Percentiles rank a stretch among this genome's conserved stretches.
These are phyloP conservation scores for Daboia siamensis DNA, from an alignment of 2,113 vertebrate genomes.

Conservation along the genomic window DNA sequence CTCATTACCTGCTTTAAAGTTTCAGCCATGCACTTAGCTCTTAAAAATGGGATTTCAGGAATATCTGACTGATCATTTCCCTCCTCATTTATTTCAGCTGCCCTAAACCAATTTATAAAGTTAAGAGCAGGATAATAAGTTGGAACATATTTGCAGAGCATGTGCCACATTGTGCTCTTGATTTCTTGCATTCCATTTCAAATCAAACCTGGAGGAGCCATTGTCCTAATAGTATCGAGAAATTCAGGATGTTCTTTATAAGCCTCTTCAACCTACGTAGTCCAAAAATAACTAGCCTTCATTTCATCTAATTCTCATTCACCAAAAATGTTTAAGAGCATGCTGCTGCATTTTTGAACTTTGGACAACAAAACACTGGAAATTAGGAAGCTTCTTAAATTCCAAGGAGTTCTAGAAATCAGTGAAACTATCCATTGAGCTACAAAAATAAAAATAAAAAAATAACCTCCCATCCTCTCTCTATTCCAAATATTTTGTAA, in stretches of 20 bases:
- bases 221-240: not conserved
- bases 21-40: constrained; percentile 64
- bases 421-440: not conserved
- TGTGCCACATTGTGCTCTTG: constrained; percentile 5
- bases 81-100: constrained; percentile 67
- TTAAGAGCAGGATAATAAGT: constrained; percentile 49
- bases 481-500: not conserved
- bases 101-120: constrained; percentile 66
- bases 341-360: not conserved
- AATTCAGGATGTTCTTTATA: not conserved
- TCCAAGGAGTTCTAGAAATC: not conserved
- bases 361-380: not conserved
- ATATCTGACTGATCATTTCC: constrained; percentile 70
- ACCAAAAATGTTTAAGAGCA: not conserved
- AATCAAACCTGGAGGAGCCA: constrained; percentile 8
- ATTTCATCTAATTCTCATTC: not conserved
- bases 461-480: not conserved
- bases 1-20: constrained; percentile 67
- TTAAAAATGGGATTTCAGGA: constrained; percentile 63
- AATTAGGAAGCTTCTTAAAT: not conserved
- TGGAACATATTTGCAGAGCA: constrained; percentile 35
- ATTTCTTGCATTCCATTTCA: not conserved
- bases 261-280: not conserved
- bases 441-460: not conserved
- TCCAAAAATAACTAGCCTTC: not conserved